Conservation (phyloP, 2,797 vertebrate species). For the Gallirallus australis region DNA sequence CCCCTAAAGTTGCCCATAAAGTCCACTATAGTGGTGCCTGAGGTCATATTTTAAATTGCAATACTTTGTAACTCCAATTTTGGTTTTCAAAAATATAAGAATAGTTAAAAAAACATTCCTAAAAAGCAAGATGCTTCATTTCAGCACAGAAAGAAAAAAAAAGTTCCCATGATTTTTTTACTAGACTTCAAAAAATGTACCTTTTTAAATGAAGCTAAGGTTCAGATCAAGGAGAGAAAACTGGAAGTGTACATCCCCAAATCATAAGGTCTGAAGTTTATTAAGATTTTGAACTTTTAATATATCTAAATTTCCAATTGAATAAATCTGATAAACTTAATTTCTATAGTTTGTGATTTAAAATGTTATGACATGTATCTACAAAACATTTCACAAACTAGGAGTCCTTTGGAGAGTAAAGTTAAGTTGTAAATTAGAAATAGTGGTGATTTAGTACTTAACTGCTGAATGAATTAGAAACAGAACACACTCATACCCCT, state of each 20-base stretch:
- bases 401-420: neutral
- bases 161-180: neutral
- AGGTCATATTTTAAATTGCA: neutral
- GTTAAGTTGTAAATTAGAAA: neutral
- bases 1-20: neutral
- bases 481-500: accelerated
- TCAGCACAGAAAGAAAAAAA: neutral
- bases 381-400: neutral
- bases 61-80: neutral
- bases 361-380: neutral
- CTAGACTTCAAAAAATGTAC: neutral
- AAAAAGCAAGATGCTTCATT: neutral
- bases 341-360: accelerated
- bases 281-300: neutral
- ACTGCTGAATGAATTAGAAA: neutral
- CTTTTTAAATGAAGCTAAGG: neutral
- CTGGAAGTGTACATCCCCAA: neutral
- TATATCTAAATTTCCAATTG: neutral
- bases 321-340: neutral
- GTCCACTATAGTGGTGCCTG: neutral
- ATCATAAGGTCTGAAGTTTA: neutral
- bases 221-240: neutral
- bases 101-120: accelerated
- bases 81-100: neutral
- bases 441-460: neutral